A percentile compares a stretch with the other conserved stretches of the same genome.
phyloP scores from a whole-genome alignment of 2,797 vertebrate species.

The Chanos chanos region DNA sequence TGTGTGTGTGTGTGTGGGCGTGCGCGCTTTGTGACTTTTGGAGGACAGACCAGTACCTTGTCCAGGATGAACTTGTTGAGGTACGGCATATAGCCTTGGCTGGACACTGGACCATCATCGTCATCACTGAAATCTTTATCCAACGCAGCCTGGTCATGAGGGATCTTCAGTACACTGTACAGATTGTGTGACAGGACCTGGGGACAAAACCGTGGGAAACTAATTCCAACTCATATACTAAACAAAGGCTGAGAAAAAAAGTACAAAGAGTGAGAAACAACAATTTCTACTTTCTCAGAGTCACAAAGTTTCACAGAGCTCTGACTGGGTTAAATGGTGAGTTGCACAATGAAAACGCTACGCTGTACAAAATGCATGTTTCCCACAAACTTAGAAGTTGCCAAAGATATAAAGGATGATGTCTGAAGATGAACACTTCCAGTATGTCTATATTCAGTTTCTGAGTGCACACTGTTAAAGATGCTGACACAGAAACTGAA shows the following conservation, averaged over 20 bases:
- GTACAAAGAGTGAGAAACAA: neutral
- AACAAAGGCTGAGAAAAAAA: neutral
- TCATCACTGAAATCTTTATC: conserved; percentile 85
- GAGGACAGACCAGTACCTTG: conserved; percentile 65
- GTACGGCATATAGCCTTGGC: conserved; percentile 89
- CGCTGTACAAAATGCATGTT: too few species aligned
- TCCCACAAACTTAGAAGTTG: too few species aligned
- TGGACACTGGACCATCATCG: conserved; percentile 83
- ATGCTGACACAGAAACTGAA: too few species aligned
- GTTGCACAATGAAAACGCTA: too few species aligned
- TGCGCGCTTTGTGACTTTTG: neutral
- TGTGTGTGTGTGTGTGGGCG: neutral
- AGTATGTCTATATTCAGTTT: too few species aligned
- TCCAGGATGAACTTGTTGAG: conserved; percentile 86
- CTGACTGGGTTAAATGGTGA: too few species aligned
- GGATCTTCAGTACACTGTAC: conserved; percentile 79
- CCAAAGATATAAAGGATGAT: too few species aligned
- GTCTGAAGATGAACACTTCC: too few species aligned
- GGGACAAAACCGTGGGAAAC: too few species aligned
- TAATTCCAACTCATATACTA: neutral
- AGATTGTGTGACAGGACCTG: conserved; percentile 86
- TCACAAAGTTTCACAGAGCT: too few species aligned
- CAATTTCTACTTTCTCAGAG: too few species aligned
- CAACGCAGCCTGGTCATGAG: conserved; percentile 79
- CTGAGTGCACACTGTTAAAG: too few species aligned